phyloP scores from a whole-genome alignment of 2,113 vertebrate species.

The Epinephelus lanceolatus region DNA sequence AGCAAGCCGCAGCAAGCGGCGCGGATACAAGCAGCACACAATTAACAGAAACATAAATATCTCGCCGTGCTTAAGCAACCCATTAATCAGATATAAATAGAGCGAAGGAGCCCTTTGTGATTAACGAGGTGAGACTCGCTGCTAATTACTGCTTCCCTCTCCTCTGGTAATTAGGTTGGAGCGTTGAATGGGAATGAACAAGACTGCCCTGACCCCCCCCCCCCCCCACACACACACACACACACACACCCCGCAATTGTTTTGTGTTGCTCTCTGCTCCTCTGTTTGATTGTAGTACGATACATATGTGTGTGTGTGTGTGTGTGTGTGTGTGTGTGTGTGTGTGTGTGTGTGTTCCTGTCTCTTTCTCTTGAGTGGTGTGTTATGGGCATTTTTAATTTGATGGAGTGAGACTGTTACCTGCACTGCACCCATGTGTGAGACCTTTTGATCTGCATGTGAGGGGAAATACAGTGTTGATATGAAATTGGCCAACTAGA shows the following conservation, averaged over 20 bases:
- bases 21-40: slow-evolving; percentile 91
- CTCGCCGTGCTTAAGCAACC: slow-evolving; percentile 92
- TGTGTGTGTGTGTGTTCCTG: background rate
- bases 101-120: slow-evolving; percentile 96
- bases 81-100: slow-evolving; percentile 99
- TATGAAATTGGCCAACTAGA: background rate
- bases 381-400: background rate
- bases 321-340: background rate
- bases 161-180: slow-evolving; percentile 98
- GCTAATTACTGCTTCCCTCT: slow-evolving; percentile 99
- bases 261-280: slow-evolving; percentile 28
- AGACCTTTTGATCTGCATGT: background rate
- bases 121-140: slow-evolving; percentile 98
- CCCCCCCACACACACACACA: background rate
- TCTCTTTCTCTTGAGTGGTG: background rate
- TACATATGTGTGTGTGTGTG: too few species aligned
- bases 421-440: too few species aligned
- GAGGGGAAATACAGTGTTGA: background rate
- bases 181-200: slow-evolving; percentile 93
- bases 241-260: slow-evolving; percentile 40
- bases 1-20: slow-evolving; percentile 83
- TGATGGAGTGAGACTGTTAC: slow-evolving; percentile 2
- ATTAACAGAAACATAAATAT: slow-evolving; percentile 96
- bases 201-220: slow-evolving; percentile 90
- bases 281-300: slow-evolving; percentile 8